These are phyloP conservation scores for Philotrypesis tridentata DNA, from an alignment of 1,140 invertebrate genomes.

Conservation along the genomic window DNA sequence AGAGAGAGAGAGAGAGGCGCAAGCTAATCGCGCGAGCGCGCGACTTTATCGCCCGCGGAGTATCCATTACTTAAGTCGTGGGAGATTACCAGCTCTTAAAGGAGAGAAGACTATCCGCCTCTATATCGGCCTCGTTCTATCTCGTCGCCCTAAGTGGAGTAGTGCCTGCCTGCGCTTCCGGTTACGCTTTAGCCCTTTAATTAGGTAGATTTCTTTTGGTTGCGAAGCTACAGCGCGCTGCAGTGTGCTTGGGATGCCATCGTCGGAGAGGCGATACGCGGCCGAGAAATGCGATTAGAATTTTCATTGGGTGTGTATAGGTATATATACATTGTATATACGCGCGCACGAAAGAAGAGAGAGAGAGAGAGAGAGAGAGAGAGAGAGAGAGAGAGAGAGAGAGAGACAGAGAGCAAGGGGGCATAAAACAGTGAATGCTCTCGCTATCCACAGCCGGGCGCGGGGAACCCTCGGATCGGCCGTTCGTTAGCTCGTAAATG, in stretches of 20 bases:
- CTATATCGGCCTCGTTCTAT: neutral
- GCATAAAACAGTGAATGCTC: neutral
- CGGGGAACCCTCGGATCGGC: no score
- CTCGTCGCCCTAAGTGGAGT: neutral
- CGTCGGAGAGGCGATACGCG: neutral
- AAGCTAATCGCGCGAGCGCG: neutral
- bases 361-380: no score
- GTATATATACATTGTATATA: no score
- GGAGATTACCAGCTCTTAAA: slow-evolving; percentile 16
- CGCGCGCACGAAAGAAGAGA: no score
- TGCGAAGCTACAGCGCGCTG: neutral
- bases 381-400: no score
- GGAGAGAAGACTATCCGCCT: neutral
- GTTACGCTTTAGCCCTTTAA: neutral
- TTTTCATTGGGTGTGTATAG: no score
- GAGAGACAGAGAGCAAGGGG: no score
- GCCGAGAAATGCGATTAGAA: neutral
- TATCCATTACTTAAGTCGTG: slow-evolving; percentile 40
- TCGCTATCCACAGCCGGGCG: no score
- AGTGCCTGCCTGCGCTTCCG: neutral
- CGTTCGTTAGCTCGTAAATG: no score
- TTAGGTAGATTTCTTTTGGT: slow-evolving; percentile 1
- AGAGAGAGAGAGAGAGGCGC: no score
- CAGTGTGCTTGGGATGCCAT: neutral
- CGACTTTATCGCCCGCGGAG: slow-evolving; percentile 28